These are phyloP conservation scores for Pangasius larnaudii DNA, from an alignment of 2,797 vertebrate genomes.

Conservation along the genomic window DNA sequence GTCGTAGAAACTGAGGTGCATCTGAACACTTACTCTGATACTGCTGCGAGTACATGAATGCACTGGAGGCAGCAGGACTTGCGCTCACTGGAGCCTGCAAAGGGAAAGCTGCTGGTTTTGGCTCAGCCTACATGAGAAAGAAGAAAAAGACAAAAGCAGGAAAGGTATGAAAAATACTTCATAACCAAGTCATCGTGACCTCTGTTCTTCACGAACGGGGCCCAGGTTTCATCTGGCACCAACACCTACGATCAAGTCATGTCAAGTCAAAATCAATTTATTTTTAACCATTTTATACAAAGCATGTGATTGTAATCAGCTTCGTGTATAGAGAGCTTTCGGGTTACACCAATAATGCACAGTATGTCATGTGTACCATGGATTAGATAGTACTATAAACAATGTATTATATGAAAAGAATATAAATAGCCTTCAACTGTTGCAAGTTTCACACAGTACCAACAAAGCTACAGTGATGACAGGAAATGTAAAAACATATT, in stretches of 20 bases:
- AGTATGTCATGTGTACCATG: background rate
- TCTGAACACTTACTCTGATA: slow-evolving; percentile 88
- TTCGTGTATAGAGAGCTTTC: background rate
- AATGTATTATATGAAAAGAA: background rate
- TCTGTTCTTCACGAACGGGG: background rate
- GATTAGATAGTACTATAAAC: background rate
- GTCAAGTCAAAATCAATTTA: background rate
- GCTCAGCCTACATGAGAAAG: slow-evolving; percentile 75
- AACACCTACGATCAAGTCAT: slow-evolving; percentile 16
- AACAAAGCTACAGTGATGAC: background rate
- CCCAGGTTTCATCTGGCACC: background rate
- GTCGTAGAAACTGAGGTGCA: background rate
- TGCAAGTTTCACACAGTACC: background rate
- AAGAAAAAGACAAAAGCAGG: background rate
- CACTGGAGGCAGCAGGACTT: slow-evolving; percentile 59
- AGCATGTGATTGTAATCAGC: background rate
- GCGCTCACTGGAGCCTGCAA: slow-evolving; percentile 72
- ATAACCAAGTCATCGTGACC: background rate
- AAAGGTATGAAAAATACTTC: background rate
- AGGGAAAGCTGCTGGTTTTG: slow-evolving; percentile 79
- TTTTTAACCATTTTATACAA: background rate
- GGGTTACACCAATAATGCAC: background rate
- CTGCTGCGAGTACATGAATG: slow-evolving; percentile 79
- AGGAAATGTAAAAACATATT: background rate
- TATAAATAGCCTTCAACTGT: background rate